Evolutionary conservation across 2,888 invertebrate species (phyloP), one percentile per base, ranked within the genome.

Genomic region (Spodoptera picta): DNA sequence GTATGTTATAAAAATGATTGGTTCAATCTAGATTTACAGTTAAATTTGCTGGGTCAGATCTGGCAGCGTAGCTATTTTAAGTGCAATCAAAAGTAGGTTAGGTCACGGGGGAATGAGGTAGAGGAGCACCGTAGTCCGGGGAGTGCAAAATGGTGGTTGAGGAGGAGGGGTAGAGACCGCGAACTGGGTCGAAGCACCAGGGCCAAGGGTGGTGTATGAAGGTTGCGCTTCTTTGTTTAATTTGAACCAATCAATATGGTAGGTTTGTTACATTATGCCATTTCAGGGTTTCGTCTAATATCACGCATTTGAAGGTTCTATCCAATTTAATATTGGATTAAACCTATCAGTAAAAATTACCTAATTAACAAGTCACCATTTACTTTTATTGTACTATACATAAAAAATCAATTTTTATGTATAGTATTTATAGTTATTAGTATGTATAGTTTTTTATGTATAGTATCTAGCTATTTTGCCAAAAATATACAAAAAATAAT

Each of bases 141-240:
- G 51, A 50, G 72, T 75, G 80, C 10, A 36, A 36, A 36, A 36
- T 36, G 36, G 36, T 60, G 74, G 65, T 65, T 72, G 65, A 68
- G 52, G 72, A 56, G 70, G 73, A 72, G 72, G 79, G 66, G 58
- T 69, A 68, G 80, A 84, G 83, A 82, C 79, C 79, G 81, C 81
- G 82, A 93, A 88, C 89, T 92, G 87, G 92, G 93, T 92, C 92
- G 84, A 85, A 90, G 80, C 84, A 90, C 92, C 93, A 94, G 92
- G 93, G 93, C 93, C 93, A 94, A 94, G 93, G 93, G 92, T 93
- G 92, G 86, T 85, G 84, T 79, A 80, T 89, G 90, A 93, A 93
- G 93, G 92, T 94, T 93, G 91, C 79, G 79, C 77, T 85, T 81
- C 85, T 91, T 90, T 91, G 88, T 90, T 86, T 88, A 81, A 82